Conservation (phyloP, 2,113 vertebrate species). For the Tragelaphus strepsiceros region DNA sequence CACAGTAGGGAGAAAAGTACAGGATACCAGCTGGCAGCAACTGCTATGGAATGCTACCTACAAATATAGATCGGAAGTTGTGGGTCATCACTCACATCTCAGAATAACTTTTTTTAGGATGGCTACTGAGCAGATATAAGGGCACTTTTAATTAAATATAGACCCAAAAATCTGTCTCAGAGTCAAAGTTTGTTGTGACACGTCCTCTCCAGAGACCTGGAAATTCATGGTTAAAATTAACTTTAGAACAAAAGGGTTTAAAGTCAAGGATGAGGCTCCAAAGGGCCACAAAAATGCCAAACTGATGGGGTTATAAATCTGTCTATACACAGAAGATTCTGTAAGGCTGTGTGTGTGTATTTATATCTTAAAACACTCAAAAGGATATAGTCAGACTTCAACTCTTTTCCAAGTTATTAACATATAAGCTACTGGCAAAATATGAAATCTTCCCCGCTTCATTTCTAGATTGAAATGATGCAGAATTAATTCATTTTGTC, state of each 20-base stretch:
- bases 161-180: conserved; percentile 65
- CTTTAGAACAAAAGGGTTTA: conserved; percentile 52
- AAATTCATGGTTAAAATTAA: conserved; percentile 61
- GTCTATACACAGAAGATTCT: neutral
- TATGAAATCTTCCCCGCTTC: conserved; percentile 3
- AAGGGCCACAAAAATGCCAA: neutral
- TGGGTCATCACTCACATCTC: conserved; percentile 57
- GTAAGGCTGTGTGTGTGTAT: neutral
- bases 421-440: neutral
- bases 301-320: neutral
- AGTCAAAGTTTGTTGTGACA: conserved; percentile 55
- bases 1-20: conserved; percentile 58
- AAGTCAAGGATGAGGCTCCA: conserved; percentile 32
- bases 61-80: conserved; percentile 68
- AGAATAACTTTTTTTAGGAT: conserved; percentile 68
- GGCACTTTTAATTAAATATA: conserved; percentile 78
- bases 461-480: neutral
- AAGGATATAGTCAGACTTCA: conserved; percentile 34
- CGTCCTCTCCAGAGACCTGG: conserved; percentile 43
- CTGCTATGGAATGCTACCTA: conserved; percentile 54
- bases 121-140: conserved; percentile 74
- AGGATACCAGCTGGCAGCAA: conserved; percentile 70
- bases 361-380: conserved; percentile 4
- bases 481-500: neutral
- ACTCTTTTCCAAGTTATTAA: conserved; percentile 36